A percentile compares a stretch with the other conserved stretches of the same genome.
These are phyloP conservation scores for Pelusios castaneus DNA, from an alignment of 2,113 vertebrate species.

Conservation along the genomic window DNA sequence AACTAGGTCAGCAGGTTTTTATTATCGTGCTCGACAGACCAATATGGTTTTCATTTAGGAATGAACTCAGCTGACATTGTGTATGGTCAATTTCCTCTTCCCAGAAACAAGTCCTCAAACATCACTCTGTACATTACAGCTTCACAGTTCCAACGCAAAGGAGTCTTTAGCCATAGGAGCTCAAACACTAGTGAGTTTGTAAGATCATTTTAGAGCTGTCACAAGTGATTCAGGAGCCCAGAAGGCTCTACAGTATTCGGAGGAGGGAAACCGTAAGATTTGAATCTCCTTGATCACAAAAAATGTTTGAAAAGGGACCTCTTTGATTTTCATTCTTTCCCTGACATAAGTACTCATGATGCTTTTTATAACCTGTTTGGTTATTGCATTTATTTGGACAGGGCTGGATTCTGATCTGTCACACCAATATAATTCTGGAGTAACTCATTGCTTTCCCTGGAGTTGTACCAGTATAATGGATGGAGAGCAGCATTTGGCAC, in stretches of 20 bases:
- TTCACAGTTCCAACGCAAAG: background rate
- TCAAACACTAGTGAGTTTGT: background rate
- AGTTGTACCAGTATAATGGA: background rate
- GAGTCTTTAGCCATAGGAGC: conserved; percentile 22
- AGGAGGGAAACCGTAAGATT: background rate
- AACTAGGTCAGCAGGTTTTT: conserved; percentile 74
- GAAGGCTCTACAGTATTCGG: background rate
- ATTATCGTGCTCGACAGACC: conserved; percentile 55
- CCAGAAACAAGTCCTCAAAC: conserved; percentile 53
- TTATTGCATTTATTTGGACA: background rate
- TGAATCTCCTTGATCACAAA: conserved; percentile 28
- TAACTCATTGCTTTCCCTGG: background rate
- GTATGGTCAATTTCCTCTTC: conserved; percentile 52
- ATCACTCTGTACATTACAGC: background rate
- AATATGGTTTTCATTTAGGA: conserved; percentile 67
- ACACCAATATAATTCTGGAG: conserved; percentile 5
- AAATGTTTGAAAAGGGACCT: background rate
- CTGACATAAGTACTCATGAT: background rate
- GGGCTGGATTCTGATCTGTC: background rate
- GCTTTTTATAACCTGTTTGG: background rate
- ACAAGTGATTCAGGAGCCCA: background rate
- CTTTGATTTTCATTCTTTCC: background rate
- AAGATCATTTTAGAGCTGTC: background rate
- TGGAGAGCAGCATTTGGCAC: background rate
- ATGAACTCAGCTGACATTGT: conserved; percentile 36